Evolutionary conservation across 2,113 vertebrate genomes (phyloP), one percentile per base, ranked within the genome.

Genomic region (Hippocampus barbouri): DNA sequence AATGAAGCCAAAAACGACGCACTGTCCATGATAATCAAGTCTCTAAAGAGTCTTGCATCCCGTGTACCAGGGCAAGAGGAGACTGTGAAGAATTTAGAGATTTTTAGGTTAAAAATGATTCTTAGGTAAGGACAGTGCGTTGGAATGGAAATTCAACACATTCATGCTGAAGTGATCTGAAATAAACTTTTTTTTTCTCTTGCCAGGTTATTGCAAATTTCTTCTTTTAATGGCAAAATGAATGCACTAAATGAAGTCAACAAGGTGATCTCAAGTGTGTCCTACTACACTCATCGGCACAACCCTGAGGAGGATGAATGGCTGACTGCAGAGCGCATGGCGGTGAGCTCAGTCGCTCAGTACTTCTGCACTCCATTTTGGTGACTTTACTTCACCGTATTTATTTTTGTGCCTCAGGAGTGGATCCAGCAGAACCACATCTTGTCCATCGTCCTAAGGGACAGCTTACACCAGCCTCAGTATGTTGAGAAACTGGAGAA

Each of bases 91-190:
- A 99, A 98, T 86, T 96, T 99, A 96, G 97, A 99, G 93, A 99
- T 99, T 94, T 98, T 99, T 97, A 98, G 97, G 81, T 95, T 99
- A 94, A 99, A 99, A 97, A 99, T 99, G 97, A 99, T 99, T 92
- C 97, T 99, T 96, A 98, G 97, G 97, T 98, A 89, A 96, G 95
- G 61, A 74, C 43, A 8, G 21, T 68, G 23, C 15, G 1, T 67
- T 30, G 6, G 6, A 51, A n/a, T 65, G 38, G 66, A 21, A n/a
- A 68, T 14, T 30, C 15, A 18, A 9, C 43, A 51, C 25, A 34
- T 66, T 11, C 8, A 5, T 51, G 14, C 25, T 27, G 10, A 45
- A 43, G n/a, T 49, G 2, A 68, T 53, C 40, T 45, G 5, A 67
- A 23, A 1, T 43, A 70, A 34, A 57, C 27, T 2, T 68, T 69